Base-by-base conservation (phyloP, 2,797 vertebrate genomes). In the Sebastes kiyomatsui region DNA sequence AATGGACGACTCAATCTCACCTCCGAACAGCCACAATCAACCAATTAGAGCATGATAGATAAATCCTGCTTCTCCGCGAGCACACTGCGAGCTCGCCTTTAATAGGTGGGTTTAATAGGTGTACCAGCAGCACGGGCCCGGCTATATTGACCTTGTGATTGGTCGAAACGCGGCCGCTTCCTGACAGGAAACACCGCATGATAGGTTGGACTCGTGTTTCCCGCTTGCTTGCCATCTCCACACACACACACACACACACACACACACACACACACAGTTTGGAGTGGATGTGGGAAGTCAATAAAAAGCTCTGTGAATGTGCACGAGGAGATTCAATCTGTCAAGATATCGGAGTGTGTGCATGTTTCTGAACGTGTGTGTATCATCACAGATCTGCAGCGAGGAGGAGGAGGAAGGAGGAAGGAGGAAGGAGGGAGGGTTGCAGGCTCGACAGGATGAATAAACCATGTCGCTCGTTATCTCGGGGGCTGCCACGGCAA, bases 1-100 rank as follows among this genome's bases (percentile, higher is more conserved):
- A 94, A 96, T 95, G 93, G 92, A 95, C 90, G 92, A 95, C 92
- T 94, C 95, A 95, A 96, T 95, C 94, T 94, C 86, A 35, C 75
- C 83, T 85, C 84, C 64, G 79, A 94, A 90, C 90, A 88, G 93
- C 90, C 86, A 87, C 94, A 93, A 95, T 95, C 95, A 95, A 92
- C 93, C 88, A 92, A 95, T 95, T 92, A 94, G 92, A 94, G 86
- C 81, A 84, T 90, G 91, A 94, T 88, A 93, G 91, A 95, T 95
- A 94, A 94, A 94, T 93, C 91, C 88, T 70, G 86, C 59, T 61
- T 85, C 86, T 65, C 66, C 1, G 59, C 82, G 84, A 82, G 91
- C 83, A 23, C 84, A 33, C 66, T 33, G 84, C 61, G 75, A 91
- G 85, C 88, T 32, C 1, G 25, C 20, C 85, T 92, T 86, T 93